Percentiles rank a stretch among this genome's conserved stretches.
phyloP scores from a whole-genome alignment of 2,888 invertebrate genomes.

The Timandra comae region DNA sequence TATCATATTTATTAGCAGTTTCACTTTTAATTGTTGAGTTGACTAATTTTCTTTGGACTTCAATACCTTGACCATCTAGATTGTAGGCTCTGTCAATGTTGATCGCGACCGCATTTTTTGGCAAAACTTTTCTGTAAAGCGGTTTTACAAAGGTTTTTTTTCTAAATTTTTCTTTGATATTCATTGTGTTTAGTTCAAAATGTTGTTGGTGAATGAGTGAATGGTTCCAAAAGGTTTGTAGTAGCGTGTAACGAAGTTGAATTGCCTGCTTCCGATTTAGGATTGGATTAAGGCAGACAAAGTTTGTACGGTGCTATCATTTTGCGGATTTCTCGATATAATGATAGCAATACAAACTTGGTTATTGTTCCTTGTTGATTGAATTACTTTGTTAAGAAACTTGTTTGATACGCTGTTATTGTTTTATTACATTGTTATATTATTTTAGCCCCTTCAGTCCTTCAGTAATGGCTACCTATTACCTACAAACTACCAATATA shows the following conservation, averaged over 20 bases:
- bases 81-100: conserved; percentile 37
- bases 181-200: conserved; percentile 28
- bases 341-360: too few species aligned
- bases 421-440: too few species aligned
- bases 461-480: too few species aligned
- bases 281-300: conserved; percentile 13
- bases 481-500: too few species aligned
- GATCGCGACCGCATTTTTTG: conserved; percentile 29
- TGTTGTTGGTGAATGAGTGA: too few species aligned
- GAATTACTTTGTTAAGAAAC: too few species aligned
- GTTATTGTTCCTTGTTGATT: too few species aligned
- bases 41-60: conserved; percentile 30
- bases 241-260: conserved; percentile 25
- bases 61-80: conserved; percentile 49
- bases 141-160: conserved; percentile 54
- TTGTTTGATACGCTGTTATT: too few species aligned
- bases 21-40: conserved; percentile 20
- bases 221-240: too few species aligned
- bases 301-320: conserved; percentile 14
- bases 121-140: conserved; percentile 46
- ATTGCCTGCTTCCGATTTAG: conserved; percentile 12
- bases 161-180: conserved; percentile 44
- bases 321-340: conserved; percentile 13
- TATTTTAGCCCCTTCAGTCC: too few species aligned
- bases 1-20: conserved; percentile 25